Percentiles rank a stretch among this genome's conserved stretches.
Conservation (phyloP, 2,888 invertebrate genomes). For the Drosophila kanekoi region DNA sequence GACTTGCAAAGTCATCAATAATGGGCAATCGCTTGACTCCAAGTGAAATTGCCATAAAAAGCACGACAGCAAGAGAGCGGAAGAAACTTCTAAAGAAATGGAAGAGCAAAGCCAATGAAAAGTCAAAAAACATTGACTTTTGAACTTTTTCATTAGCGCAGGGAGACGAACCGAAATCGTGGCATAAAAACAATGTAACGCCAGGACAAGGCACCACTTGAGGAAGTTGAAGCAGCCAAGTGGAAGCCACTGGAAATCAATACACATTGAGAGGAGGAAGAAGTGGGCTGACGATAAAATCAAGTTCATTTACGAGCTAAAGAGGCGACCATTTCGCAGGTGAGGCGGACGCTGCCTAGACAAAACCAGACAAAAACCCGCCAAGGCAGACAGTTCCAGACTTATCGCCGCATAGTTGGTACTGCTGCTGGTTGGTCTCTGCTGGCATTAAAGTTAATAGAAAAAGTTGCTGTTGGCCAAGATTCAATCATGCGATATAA, state of each 20-base stretch:
- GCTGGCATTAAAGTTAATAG: conserved; percentile 79
- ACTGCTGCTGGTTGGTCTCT: conserved; percentile 52
- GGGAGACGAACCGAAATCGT: conserved; percentile 40
- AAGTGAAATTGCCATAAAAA: conserved; percentile 56
- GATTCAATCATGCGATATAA: conserved; percentile 81
- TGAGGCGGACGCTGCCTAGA: conserved; percentile 36
- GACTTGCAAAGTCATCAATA: conserved; percentile 59
- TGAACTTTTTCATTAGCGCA: conserved; percentile 78
- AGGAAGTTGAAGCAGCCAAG: conserved; percentile 71
- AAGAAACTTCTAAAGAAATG: conserved; percentile 43
- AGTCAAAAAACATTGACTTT: conserved; percentile 73
- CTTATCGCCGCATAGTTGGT: conserved; percentile 56
- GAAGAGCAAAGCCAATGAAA: conserved; percentile 33
- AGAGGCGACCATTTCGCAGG: conserved; percentile 63
- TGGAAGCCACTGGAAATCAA: conserved; percentile 74
- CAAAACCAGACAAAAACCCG: conserved; percentile 33
- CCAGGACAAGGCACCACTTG: conserved; percentile 45
- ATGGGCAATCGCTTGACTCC: conserved; percentile 50
- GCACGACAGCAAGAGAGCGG: background rate
- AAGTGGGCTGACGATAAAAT: conserved; percentile 69
- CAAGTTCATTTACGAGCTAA: conserved; percentile 78
- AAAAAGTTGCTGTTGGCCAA: conserved; percentile 81
- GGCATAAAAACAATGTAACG: conserved; percentile 68
- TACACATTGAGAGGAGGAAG: conserved; percentile 44
- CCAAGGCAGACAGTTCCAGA: conserved; percentile 37